phyloP scores from a whole-genome alignment of 2,797 vertebrate species.

The Phalanger gymnotis region DNA sequence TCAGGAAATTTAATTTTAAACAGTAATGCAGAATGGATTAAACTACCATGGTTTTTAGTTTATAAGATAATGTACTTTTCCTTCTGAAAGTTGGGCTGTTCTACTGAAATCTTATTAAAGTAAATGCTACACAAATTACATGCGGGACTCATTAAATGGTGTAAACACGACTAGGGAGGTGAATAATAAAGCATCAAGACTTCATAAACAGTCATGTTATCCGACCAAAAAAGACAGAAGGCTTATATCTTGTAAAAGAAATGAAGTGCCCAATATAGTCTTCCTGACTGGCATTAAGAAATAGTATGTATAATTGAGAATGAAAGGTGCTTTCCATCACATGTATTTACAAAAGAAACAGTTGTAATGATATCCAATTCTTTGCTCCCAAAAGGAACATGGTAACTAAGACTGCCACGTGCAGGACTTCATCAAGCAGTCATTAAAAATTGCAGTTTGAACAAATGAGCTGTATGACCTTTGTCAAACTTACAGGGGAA shows the following conservation, averaged over 20 bases:
- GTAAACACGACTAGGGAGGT: slow-evolving; percentile 23
- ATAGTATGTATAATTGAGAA: slow-evolving; percentile 36
- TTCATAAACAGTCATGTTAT: slow-evolving; percentile 63
- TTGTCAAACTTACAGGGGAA: not conserved
- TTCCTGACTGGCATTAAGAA: slow-evolving; percentile 64
- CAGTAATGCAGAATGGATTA: slow-evolving; percentile 12
- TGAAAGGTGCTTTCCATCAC: slow-evolving; percentile 72
- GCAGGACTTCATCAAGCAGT: slow-evolving; percentile 31
- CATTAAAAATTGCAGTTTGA: slow-evolving; percentile 32
- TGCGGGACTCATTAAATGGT: slow-evolving; percentile 32
- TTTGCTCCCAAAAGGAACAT: slow-evolving; percentile 37
- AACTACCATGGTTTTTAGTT: not conserved
- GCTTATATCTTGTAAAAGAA: slow-evolving; percentile 10
- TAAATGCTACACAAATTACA: not conserved
- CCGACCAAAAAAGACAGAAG: slow-evolving; percentile 42
- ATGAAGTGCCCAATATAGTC: slow-evolving; percentile 46
- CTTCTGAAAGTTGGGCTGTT: slow-evolving; percentile 13
- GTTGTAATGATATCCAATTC: slow-evolving; percentile 54
- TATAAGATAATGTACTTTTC: not conserved
- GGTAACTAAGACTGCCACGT: slow-evolving; percentile 40
- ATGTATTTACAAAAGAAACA: slow-evolving; percentile 62
- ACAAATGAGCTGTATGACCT: not conserved
- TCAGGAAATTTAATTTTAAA: slow-evolving; percentile 49
- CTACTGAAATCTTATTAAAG: slow-evolving; percentile 25
- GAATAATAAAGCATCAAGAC: slow-evolving; percentile 44